Evolutionary conservation across 2,113 vertebrate genomes (phyloP), one percentile per base, ranked within the genome.

Genomic region (Chascanopsetta lugubris): DNA sequence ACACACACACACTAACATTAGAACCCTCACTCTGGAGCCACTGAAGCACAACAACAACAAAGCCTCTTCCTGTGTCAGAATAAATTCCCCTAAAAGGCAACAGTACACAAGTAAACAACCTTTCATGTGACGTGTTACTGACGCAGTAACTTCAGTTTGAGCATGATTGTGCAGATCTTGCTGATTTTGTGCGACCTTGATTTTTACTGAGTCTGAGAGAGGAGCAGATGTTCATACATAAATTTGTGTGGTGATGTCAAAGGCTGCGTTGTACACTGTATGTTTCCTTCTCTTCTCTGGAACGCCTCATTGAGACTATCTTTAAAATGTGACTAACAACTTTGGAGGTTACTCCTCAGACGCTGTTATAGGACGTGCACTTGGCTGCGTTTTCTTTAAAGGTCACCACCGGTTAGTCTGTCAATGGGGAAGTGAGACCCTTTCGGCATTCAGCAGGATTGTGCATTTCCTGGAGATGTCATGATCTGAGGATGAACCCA

Each of bases 191-290:
- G 7, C 77, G 77, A 87, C 85, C 81, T 84, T 87, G 78, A 64
- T 68, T 82, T 58, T 29, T 5, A 78, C 86, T 61, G 79, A 85
- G 74, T 81, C 66, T n/a, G 27, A 32, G 34, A 76, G 80, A 61
- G 43, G 29, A 87, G 60, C 90, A 91, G 88, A 76, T 90, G 89
- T 81, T 85, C 87, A 86, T 86, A 83, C 82, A 89, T 86, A 88
- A 89, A 91, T 82, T 80, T 80, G 68, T 74, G 71, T n/a, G 64
- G 46, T 55, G 54, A 69, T 69, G 83, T 85, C 87, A 84, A 58
- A 71, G 56, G 55, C 66, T 22, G 36, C 67, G 65, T 83, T 61
- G 55, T 13, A 36, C 15, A n/a, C n/a, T n/a, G n/a, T 51, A 26
- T 72, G 24, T 75, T 67, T 73, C 18, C 49, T 72, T 11, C 58